Evolutionary conservation across 2,113 vertebrate species (phyloP).

Genomic region (Psettodes erumei): DNA sequence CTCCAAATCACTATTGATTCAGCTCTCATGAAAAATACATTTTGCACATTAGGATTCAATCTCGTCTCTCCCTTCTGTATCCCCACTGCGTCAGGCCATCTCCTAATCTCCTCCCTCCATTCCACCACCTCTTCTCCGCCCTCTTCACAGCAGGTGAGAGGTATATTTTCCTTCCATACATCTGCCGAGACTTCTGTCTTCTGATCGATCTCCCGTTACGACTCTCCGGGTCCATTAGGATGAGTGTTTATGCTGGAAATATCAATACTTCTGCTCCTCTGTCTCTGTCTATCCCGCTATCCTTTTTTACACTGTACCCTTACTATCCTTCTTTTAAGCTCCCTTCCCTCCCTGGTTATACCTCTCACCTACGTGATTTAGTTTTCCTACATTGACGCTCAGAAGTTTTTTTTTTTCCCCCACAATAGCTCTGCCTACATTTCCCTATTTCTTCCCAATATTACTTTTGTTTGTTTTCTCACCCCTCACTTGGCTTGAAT

Average conservation of each 20-base stretch:
- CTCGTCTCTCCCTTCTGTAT: constrained; percentile 52
- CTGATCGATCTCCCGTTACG: constrained; percentile 57
- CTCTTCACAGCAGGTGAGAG: constrained; percentile 67
- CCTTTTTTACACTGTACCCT: constrained; percentile 20
- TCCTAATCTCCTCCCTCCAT: constrained; percentile 54
- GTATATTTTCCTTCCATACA: constrained; percentile 72
- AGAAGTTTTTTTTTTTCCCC: constrained; percentile 52
- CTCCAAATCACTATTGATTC: constrained; percentile 76
- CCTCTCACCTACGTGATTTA: constrained; percentile 37
- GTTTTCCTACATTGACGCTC: constrained; percentile 36
- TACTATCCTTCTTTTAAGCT: constrained; percentile 26
- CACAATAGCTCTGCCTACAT: constrained; percentile 28
- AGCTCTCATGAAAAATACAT: constrained; percentile 76
- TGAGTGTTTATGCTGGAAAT: constrained; percentile 73
- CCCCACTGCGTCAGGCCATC: constrained; percentile 43
- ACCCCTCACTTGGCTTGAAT: constrained; percentile 35
- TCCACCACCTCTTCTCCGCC: neutral
- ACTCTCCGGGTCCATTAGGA: constrained; percentile 66
- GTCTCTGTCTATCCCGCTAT: constrained; percentile 15
- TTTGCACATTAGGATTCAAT: constrained; percentile 66
- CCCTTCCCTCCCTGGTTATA: constrained; percentile 21
- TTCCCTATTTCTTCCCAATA: constrained; percentile 51
- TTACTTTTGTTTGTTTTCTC: constrained; percentile 46
- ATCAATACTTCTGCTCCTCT: constrained; percentile 56
- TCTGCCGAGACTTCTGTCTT: constrained; percentile 64